Evolutionary conservation across 2,113 vertebrate genomes (phyloP), one percentile per base, ranked within the genome.

Genomic region (Sclerurus mexicanus): DNA sequence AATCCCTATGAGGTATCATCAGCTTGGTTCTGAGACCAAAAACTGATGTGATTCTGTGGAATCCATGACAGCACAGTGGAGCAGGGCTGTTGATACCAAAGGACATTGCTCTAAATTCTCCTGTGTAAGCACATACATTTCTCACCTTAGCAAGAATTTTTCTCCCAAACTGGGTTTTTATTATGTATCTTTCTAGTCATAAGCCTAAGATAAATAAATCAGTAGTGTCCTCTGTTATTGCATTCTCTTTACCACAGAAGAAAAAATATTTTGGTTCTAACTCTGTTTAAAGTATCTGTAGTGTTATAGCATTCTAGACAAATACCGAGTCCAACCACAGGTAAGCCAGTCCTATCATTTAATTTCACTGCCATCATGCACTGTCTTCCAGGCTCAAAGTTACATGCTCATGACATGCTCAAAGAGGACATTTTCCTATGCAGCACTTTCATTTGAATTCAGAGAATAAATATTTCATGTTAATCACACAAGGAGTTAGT

Each of bases 21-120:
- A 87, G 44, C 44, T 79, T 76, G 73, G 58, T 91, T 93, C 44
- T 55, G 42, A 76, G 35, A 84, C 44, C 56, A 78, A 92, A 72
- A 56, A 24, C 35, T 30, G 28, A 52, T 17, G 40, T 30, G 35
- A 91, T 62, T n/a, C 55, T 62, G 9, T n/a, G 23, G 77, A 84
- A 22, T 56, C 35, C 64, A 25, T 60, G 39, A 62, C 67, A n/a
- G 39, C 13, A 22, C 40, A 39, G 14, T 21, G 13, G 12, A 69
- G 31, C 46, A 79, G 56, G 50, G 31, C 28, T 22, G 9, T 18
- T 80, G 7, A 1, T 30, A 66, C 55, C 55, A 35, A 64, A 56
- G 44, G 11, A 13, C 9, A 33, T 10, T 68, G 27, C 21, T 91
- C 73, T 49, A 58, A 64, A 28, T 14, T 22, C 64, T 75, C 27